A percentile compares a stretch with the other conserved stretches of the same genome.
phyloP scores from a whole-genome alignment of 2,888 invertebrate genomes.

The Drosophila histrio region DNA sequence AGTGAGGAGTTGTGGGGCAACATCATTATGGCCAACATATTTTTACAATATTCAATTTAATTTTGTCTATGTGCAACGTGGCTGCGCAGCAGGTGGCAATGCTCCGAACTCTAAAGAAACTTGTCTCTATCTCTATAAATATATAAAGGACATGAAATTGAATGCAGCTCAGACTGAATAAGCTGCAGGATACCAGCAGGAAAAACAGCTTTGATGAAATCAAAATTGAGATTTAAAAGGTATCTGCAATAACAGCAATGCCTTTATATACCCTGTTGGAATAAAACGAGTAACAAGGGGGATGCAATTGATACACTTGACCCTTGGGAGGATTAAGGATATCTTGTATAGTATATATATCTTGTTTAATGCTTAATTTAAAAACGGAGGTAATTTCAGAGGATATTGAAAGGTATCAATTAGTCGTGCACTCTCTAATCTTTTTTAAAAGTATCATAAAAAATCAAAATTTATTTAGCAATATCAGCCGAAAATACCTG shows the following conservation, averaged over 20 bases:
- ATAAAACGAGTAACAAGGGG: background rate
- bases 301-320: background rate
- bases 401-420: background rate
- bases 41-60: constrained; percentile 75
- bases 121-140: background rate
- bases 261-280: background rate
- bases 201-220: constrained; percentile 19
- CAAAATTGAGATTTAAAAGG: constrained; percentile 33
- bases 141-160: constrained; percentile 46
- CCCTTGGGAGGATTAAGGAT: too few species aligned
- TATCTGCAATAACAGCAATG: background rate
- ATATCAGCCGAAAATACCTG: background rate
- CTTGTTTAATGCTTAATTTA: too few species aligned
- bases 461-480: background rate
- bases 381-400: background rate
- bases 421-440: too few species aligned
- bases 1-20: constrained; percentile 11
- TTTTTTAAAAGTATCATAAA: background rate
- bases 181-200: constrained; percentile 21
- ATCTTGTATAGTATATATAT: too few species aligned
- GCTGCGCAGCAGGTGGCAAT: constrained; percentile 38
- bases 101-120: background rate
- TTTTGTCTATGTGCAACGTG: constrained; percentile 62
- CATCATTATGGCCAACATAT: constrained; percentile 73
- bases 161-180: constrained; percentile 44